Base-by-base conservation (phyloP, 2,113 vertebrate species). In the Peucedramus taeniatus region DNA sequence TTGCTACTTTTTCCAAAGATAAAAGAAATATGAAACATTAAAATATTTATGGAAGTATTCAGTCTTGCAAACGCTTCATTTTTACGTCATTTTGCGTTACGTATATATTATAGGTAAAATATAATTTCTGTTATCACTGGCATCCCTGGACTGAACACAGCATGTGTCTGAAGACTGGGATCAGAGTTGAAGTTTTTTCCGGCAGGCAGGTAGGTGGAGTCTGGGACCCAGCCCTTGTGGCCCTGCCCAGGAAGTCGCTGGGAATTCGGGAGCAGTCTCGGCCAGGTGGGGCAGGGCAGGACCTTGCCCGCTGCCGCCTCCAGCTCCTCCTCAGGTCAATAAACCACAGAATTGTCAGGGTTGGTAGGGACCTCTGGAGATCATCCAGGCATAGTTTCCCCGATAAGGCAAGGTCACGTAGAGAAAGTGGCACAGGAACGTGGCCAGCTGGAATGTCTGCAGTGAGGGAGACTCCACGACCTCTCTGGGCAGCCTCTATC, bases 281-380 rank as follows among this genome's bases (percentile, higher is more conserved):
- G 24, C 26, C 4, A 2, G 60, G 51, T 1, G 0, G 47, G 56
- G 56, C 6, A 1, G 7, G 19, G 40, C 11, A 6, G 24, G 5
- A 7, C 8, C 2, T 9, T 10, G 11, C 6, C 11, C 4, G 3
- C 16, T 15, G 35, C 17, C 1, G 8, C 28, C 47, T 49, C 8
- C 47, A 4, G 4, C 50, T 33, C 42, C 47, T 28, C 8, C 31
- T 59, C 16, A 0, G 4, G 33, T 15, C 82, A 28, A 8, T n/a
- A 35, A 24, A 75, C 8, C 65, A 15, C 4, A 18, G 50, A 37
- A 16, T 3, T n/a, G 9, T 18, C 23, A 13, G 20, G 4, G 20
- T 11, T 30, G 28, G 9, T 9, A 33, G 33, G 11, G 24, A 26
- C 20, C 28, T 53, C 39, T 40, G 45, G 28, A 45, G 20, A 30